Conservation (phyloP, 2,888 invertebrate species). For the Pollenia labialis region DNA sequence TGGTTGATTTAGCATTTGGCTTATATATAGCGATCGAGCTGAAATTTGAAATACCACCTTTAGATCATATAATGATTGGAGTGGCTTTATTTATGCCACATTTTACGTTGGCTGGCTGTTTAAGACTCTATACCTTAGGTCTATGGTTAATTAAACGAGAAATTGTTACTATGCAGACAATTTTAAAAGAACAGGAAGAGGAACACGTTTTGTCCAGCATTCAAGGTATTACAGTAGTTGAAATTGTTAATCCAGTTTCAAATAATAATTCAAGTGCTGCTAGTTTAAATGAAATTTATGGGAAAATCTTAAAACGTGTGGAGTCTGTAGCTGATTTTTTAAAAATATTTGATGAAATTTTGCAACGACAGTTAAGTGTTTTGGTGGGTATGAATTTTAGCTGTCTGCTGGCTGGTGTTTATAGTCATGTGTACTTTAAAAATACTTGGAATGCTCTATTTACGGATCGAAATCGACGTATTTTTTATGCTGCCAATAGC, state of each 20-base stretch:
- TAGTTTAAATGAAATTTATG: neutral
- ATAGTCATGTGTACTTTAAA: conserved; percentile 77
- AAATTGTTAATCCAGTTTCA: conserved; percentile 50
- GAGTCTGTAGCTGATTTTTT: conserved; percentile 31
- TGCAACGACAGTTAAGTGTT: conserved; percentile 76
- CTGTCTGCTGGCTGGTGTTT: conserved; percentile 79
- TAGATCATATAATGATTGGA: conserved; percentile 78
- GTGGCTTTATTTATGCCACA: conserved; percentile 81
- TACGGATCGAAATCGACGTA: conserved; percentile 74
- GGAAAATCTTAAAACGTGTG: conserved; percentile 16
- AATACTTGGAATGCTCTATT: conserved; percentile 79
- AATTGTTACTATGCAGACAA: conserved; percentile 61
- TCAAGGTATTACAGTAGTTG: neutral
- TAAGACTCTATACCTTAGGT: conserved; percentile 72
- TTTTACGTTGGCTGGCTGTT: conserved; percentile 76
- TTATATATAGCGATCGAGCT: conserved; percentile 80
- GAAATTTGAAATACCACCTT: conserved; percentile 79
- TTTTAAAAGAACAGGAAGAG: conserved; percentile 29
- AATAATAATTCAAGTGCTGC: neutral
- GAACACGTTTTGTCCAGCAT: neutral
- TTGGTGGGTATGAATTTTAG: conserved; percentile 78
- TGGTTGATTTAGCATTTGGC: conserved; percentile 75
- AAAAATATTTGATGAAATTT: conserved; percentile 65
- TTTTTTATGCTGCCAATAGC: conserved; percentile 78
- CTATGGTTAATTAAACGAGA: conserved; percentile 76